A percentile compares a stretch with the other conserved stretches of the same genome.
These are phyloP conservation scores for Aphaenogaster ashmeadi DNA, from an alignment of 1,140 invertebrate species.

Conservation along the genomic window DNA sequence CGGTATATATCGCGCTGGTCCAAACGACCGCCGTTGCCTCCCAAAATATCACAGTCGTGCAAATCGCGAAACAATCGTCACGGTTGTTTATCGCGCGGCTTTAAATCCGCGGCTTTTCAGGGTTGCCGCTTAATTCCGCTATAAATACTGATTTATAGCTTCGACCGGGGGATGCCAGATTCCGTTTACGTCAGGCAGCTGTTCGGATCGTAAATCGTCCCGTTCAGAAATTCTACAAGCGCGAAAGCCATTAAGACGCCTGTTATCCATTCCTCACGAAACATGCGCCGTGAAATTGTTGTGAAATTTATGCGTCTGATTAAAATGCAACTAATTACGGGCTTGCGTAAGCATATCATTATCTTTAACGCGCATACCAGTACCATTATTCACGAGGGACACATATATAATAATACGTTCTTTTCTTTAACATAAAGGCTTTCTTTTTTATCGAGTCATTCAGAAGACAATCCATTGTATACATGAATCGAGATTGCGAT, in stretches of 20 bases:
- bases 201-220: slow-evolving; percentile 53
- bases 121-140: slow-evolving; percentile 70
- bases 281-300: slow-evolving; percentile 6
- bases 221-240: slow-evolving; percentile 44
- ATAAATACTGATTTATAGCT: slow-evolving; percentile 82
- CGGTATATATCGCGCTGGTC: neutral
- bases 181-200: slow-evolving; percentile 74
- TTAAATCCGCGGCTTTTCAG: neutral
- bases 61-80: slow-evolving; percentile 9
- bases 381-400: neutral
- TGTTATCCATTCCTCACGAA: neutral
- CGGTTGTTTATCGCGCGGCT: slow-evolving; percentile 6
- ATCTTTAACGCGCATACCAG: neutral
- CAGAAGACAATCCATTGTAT: neutral
- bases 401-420: neutral
- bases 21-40: slow-evolving; percentile 26
- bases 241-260: slow-evolving; percentile 18
- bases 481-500: neutral
- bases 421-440: neutral
- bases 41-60: slow-evolving; percentile 46
- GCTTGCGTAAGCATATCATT: neutral
- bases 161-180: slow-evolving; percentile 71
- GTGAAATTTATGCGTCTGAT: slow-evolving; percentile 13
- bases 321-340: neutral
- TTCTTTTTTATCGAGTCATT: neutral